Percentiles rank a stretch among this genome's conserved stretches.
Evolutionary conservation across 2,888 invertebrate species (phyloP).

Genomic region (Polyommatus iphigenia): DNA sequence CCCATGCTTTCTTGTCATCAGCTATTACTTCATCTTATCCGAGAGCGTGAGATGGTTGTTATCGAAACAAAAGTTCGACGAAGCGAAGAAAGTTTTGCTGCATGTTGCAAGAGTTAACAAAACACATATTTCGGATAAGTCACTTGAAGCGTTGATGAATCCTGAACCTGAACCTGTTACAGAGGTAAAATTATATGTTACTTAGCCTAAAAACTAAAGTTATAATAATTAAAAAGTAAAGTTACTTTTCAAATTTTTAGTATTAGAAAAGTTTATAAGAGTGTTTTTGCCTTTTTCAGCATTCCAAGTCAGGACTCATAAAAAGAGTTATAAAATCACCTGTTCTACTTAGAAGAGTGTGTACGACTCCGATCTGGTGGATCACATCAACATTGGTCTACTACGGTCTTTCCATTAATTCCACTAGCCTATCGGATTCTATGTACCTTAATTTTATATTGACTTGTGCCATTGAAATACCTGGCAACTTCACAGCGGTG

Average conservation of each 20-base stretch:
- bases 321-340: slow-evolving; percentile 69
- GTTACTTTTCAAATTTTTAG: neutral
- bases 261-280: too few species aligned
- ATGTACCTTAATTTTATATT: slow-evolving; percentile 83
- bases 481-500: slow-evolving; percentile 82
- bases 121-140: slow-evolving; percentile 75
- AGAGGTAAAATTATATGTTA: neutral
- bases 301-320: slow-evolving; percentile 42
- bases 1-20: slow-evolving; percentile 83
- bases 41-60: slow-evolving; percentile 89
- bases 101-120: slow-evolving; percentile 82
- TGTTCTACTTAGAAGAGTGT: slow-evolving; percentile 68
- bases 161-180: slow-evolving; percentile 29
- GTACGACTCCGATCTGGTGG: slow-evolving; percentile 83
- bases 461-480: slow-evolving; percentile 83
- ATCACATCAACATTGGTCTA: slow-evolving; percentile 83
- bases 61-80: slow-evolving; percentile 81
- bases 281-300: neutral
- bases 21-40: slow-evolving; percentile 82
- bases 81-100: slow-evolving; percentile 81
- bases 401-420: slow-evolving; percentile 84
- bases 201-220: neutral
- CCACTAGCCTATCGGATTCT: slow-evolving; percentile 82
- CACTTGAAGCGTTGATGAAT: slow-evolving; percentile 52
- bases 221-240: too few species aligned